These are phyloP conservation scores for Scyliorhinus canicula DNA, from an alignment of 2,797 vertebrate species.

Conservation along the genomic window DNA sequence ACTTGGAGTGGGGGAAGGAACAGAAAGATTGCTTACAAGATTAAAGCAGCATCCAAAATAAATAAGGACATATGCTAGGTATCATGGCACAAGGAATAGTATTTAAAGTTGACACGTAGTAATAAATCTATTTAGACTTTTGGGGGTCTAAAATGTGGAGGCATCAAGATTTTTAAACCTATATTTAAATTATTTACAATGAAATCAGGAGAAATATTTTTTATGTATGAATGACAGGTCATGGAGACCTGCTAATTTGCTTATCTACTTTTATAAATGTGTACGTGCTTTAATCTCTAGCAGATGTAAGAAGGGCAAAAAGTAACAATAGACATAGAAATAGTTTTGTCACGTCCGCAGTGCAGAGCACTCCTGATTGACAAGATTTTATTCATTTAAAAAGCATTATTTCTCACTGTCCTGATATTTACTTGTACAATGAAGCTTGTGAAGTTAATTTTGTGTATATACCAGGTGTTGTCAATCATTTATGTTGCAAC, in stretches of 20 bases:
- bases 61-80: not conserved
- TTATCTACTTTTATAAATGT: not conserved
- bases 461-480: no score
- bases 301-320: not conserved
- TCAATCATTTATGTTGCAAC: no score
- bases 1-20: not conserved
- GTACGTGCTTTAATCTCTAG: not conserved
- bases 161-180: not conserved
- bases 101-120: not conserved
- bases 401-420: not conserved
- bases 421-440: not conserved
- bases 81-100: not conserved
- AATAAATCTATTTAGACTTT: not conserved
- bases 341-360: not conserved
- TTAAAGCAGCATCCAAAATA: not conserved
- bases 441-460: not conserved
- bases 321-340: not conserved
- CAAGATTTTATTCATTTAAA: not conserved
- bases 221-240: not conserved
- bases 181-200: not conserved
- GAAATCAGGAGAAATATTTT: not conserved
- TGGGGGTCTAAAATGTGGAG: not conserved
- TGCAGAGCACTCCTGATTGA: not conserved
- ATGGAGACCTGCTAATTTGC: not conserved
- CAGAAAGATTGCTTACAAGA: not conserved